A percentile compares a stretch with the other conserved stretches of the same genome.
These are phyloP conservation scores for Coreoperca whiteheadi DNA, from an alignment of 2,113 vertebrate genomes.

Conservation along the genomic window DNA sequence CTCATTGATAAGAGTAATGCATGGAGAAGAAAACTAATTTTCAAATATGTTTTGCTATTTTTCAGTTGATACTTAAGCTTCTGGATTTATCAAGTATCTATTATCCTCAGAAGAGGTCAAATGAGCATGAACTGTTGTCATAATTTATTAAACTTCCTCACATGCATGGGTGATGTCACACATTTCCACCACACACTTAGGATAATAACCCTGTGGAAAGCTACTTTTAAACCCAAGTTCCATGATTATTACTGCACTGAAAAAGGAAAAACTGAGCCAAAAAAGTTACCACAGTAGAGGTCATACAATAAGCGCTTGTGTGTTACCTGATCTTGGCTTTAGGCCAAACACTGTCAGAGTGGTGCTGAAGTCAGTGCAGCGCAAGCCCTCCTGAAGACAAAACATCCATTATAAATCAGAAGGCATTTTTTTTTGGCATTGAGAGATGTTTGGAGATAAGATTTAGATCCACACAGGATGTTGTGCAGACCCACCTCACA, in stretches of 20 bases:
- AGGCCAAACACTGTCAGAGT: conserved; percentile 91
- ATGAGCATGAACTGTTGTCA: neutral
- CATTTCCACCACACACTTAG: neutral
- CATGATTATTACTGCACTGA: neutral
- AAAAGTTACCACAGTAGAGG: neutral
- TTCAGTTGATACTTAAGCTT: neutral
- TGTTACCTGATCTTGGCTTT: conserved; percentile 95
- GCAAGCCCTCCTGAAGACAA: conserved; percentile 78
- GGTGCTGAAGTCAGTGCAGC: conserved; percentile 79
- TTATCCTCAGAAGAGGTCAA: neutral
- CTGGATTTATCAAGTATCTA: neutral
- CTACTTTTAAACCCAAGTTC: neutral
- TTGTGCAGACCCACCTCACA: conserved; percentile 86
- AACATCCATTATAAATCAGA: neutral
- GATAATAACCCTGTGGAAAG: neutral
- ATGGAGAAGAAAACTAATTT: neutral
- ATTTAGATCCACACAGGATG: neutral
- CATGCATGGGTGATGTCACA: neutral
- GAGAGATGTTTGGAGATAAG: neutral
- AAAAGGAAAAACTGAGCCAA: neutral
- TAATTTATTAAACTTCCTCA: neutral
- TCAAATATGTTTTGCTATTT: neutral
- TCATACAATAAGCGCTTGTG: neutral
- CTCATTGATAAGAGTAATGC: neutral
- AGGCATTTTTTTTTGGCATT: neutral